A percentile compares a stretch with the other conserved stretches of the same genome.
These are phyloP conservation scores for Momotus momota DNA, from an alignment of 2,797 vertebrate species.

Conservation along the genomic window DNA sequence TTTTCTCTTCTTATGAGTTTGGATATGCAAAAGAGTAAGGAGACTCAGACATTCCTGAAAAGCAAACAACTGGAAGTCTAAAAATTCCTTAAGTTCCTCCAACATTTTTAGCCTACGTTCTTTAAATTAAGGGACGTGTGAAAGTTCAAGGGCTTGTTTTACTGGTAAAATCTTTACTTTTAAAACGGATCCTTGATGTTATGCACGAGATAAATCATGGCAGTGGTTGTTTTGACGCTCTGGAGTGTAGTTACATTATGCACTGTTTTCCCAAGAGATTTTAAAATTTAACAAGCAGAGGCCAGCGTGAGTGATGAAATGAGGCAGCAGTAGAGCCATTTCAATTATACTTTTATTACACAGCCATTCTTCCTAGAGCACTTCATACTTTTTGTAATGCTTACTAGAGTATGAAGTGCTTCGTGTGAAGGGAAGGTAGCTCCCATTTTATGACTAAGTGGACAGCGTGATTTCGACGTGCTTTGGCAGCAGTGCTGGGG, in stretches of 20 bases:
- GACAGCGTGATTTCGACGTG: neutral
- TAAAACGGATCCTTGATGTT: conserved; percentile 42
- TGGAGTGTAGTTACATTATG: conserved; percentile 50
- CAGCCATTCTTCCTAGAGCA: conserved; percentile 30
- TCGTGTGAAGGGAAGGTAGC: neutral
- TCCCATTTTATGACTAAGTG: conserved; percentile 6
- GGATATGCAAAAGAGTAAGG: neutral
- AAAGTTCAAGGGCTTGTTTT: conserved; percentile 9
- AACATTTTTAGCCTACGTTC: neutral
- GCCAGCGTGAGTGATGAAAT: conserved; percentile 43
- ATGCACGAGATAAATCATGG: conserved; percentile 41
- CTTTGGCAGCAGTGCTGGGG: neutral
- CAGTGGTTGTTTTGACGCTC: conserved; percentile 48
- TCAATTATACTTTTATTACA: conserved; percentile 66
- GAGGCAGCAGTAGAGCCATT: conserved; percentile 54
- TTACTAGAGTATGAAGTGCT: conserved; percentile 34
- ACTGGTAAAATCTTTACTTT: neutral
- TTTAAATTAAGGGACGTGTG: neutral
- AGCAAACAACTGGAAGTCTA: neutral
- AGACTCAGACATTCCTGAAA: neutral
- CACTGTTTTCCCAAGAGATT: conserved; percentile 51
- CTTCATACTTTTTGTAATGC: conserved; percentile 15
- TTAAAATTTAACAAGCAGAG: conserved; percentile 71
- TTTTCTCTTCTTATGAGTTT: neutral
- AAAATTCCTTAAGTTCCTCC: neutral